Evolutionary conservation across 2,888 invertebrate genomes (phyloP).

Genomic region (Drosophila pseudotakahashii): DNA sequence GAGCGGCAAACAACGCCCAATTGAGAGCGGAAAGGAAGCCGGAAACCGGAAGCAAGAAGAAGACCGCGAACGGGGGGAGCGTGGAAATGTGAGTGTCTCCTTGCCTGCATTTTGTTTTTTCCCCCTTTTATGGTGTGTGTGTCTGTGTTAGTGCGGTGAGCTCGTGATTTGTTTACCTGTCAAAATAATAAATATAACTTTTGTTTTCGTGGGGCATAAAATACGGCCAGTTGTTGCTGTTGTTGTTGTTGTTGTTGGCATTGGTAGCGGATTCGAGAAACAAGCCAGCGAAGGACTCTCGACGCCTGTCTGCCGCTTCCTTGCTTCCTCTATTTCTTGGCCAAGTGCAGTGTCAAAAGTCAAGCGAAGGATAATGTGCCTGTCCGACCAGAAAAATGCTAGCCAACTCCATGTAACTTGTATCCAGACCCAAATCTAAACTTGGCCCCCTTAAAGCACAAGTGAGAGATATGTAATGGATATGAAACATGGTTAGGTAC

Average conservation of each 20-base stretch:
- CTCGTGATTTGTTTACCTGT: constrained; percentile 78
- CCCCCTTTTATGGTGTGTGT: constrained; percentile 6
- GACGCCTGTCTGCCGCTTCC: constrained; percentile 46
- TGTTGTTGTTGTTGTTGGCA: constrained; percentile 54
- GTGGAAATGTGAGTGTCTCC: constrained; percentile 61
- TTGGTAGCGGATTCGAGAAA: constrained; percentile 58
- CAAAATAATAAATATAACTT: constrained; percentile 81
- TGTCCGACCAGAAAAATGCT: constrained; percentile 51
- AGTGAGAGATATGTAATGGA: not conserved
- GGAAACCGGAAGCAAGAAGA: constrained; percentile 29
- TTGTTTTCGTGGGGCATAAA: constrained; percentile 77
- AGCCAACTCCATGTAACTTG: constrained; percentile 3
- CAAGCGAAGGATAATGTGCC: constrained; percentile 48
- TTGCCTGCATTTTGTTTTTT: constrained; percentile 21
- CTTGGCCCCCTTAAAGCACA: not conserved
- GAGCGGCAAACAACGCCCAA: constrained; percentile 50
- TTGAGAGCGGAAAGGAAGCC: constrained; percentile 22
- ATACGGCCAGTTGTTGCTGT: constrained; percentile 50
- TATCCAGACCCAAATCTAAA: constrained; percentile 29
- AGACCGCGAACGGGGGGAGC: constrained; percentile 30
- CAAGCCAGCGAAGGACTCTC: constrained; percentile 36
- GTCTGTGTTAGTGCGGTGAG: constrained; percentile 39
- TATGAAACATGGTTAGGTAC: not conserved
- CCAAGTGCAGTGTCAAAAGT: constrained; percentile 70
- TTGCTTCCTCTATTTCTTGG: constrained; percentile 41